Evolutionary conservation across 2,113 vertebrate species (phyloP).

Genomic region (Onychostoma macrolepis): DNA sequence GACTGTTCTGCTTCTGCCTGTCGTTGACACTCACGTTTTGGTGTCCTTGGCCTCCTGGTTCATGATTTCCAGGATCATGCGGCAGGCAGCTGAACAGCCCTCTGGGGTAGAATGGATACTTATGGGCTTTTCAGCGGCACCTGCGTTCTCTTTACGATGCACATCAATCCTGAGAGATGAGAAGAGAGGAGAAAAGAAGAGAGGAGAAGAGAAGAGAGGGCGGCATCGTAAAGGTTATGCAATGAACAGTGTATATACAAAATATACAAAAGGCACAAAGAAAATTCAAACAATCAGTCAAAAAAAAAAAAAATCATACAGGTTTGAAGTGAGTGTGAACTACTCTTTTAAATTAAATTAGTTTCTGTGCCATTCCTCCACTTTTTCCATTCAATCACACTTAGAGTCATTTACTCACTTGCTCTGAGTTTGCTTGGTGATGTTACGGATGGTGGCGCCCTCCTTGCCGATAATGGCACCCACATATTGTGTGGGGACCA

Average conservation of each 20-base stretch:
- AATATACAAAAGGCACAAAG: background rate
- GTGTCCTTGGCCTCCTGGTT: constrained; percentile 97
- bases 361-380: background rate
- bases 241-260: no score
- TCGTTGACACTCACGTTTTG: constrained; percentile 83
- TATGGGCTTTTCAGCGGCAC: constrained; percentile 93
- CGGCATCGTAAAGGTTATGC: background rate
- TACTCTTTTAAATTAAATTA: background rate
- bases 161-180: constrained; percentile 85
- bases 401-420: constrained; percentile 79
- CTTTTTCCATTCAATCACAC: background rate
- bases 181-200: background rate
- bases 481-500: constrained; percentile 95
- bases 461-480: constrained; percentile 96
- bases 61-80: constrained; percentile 97
- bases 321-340: background rate
- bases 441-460: constrained; percentile 93
- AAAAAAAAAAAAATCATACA: background rate
- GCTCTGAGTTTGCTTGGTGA: constrained; percentile 96
- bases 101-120: constrained; percentile 94
- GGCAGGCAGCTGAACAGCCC: constrained; percentile 90
- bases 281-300: background rate
- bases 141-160: constrained; percentile 92
- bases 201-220: background rate
- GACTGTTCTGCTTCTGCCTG: background rate